These are phyloP conservation scores for Drosophila orena DNA, from an alignment of 1,140 invertebrate genomes.

Conservation along the genomic window DNA sequence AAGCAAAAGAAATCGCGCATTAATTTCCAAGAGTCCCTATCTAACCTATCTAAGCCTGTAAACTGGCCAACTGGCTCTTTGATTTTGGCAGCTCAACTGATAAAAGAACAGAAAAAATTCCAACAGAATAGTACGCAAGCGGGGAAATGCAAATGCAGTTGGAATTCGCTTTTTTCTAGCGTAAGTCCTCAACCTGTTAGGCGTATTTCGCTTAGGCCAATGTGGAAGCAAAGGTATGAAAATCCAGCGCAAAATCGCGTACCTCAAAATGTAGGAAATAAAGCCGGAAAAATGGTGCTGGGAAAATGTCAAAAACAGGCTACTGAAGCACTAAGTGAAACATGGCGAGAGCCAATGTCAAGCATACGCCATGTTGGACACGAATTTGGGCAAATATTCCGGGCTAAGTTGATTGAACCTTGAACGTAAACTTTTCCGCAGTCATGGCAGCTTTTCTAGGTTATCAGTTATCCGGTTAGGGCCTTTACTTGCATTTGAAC, in stretches of 20 bases:
- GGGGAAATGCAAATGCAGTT: conserved; percentile 64
- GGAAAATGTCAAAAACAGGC: conserved; percentile 50
- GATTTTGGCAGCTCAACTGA: conserved; percentile 19
- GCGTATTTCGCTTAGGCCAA: conserved; percentile 45
- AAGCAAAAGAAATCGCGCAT: conserved; percentile 29
- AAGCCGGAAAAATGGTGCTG: conserved; percentile 14
- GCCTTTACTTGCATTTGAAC: conserved; percentile 27
- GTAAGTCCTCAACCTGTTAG: conserved; percentile 29
- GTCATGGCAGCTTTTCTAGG: conserved; percentile 27
- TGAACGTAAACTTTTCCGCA: conserved; percentile 23
- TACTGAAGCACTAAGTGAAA: conserved; percentile 32
- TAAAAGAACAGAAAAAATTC: conserved; percentile 6
- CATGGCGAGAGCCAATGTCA: conserved; percentile 39
- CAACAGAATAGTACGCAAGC: conserved; percentile 8
- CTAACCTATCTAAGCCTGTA: conserved; percentile 65
- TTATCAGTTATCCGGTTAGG: conserved; percentile 38
- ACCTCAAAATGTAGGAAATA: conserved; percentile 29
- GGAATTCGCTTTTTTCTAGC: conserved; percentile 42
- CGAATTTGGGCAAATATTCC: conserved; percentile 31
- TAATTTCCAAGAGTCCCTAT: conserved; percentile 57
- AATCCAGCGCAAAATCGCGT: conserved; percentile 24
- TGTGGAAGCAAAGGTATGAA: conserved; percentile 45
- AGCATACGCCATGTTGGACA: conserved; percentile 57
- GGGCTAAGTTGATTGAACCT: conserved; percentile 45
- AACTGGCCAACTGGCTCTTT: conserved; percentile 46